A percentile compares a stretch with the other conserved stretches of the same genome.
phyloP scores from a whole-genome alignment of 2,113 vertebrate species.

The Peromyscus maniculatus region DNA sequence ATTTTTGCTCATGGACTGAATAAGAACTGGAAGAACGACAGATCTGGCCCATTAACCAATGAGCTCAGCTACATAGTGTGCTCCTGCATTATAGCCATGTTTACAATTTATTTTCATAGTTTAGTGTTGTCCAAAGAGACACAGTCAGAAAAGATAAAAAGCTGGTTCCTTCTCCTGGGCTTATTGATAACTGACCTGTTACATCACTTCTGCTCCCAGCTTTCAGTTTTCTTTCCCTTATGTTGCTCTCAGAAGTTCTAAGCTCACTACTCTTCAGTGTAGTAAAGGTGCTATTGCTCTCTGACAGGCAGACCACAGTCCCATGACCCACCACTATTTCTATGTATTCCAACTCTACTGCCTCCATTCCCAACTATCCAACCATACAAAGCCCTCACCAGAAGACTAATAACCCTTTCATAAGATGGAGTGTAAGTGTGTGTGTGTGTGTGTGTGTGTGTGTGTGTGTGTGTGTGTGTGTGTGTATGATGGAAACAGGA shows the following conservation, averaged over 20 bases:
- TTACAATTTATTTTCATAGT: not conserved
- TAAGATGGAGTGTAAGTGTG: not conserved
- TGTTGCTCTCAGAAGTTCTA: not conserved
- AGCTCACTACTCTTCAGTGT: not conserved
- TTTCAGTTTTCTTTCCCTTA: slow-evolving; percentile 1
- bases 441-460: not conserved
- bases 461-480: not conserved
- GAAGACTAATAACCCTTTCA: not conserved
- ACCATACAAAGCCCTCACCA: not conserved
- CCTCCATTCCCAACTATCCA: not conserved
- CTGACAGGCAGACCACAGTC: not conserved
- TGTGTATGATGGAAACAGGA: not conserved
- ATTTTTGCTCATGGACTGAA: not conserved
- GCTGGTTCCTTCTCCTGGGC: not conserved
- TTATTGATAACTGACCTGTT: not conserved
- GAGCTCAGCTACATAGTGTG: not conserved
- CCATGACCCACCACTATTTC: not conserved
- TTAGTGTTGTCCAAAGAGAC: not conserved
- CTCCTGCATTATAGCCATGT: not conserved
- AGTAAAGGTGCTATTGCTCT: not conserved
- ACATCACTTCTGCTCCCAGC: not conserved
- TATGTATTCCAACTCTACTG: not conserved
- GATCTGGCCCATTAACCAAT: not conserved
- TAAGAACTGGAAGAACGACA: not conserved
- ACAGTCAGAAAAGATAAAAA: not conserved